A percentile compares a stretch with the other conserved stretches of the same genome.
Conservation (phyloP, 2,113 vertebrate species). For the Rhabdornis inornatus region DNA sequence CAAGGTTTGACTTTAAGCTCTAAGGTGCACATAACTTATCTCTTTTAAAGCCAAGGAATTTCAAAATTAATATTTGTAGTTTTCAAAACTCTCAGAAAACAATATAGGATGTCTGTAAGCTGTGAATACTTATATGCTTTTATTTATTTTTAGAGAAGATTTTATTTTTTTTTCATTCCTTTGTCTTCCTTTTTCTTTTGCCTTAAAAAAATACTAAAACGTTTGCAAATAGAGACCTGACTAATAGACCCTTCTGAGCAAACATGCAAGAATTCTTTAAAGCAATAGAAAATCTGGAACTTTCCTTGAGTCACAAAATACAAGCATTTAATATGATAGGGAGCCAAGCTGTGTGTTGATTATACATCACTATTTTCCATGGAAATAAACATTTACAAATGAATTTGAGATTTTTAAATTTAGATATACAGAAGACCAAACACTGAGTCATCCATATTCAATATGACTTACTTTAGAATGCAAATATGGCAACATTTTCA, state of each 20-base stretch:
- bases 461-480: neutral
- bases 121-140: neutral
- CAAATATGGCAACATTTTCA: neutral
- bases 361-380: neutral
- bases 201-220: neutral
- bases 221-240: neutral
- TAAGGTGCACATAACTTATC: neutral
- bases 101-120: neutral
- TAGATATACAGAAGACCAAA: neutral
- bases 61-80: neutral
- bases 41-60: neutral
- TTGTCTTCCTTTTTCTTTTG: neutral
- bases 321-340: neutral
- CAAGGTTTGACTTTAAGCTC: neutral
- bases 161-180: neutral
- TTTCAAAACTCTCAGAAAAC: neutral
- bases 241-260: neutral
- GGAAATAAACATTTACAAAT: neutral
- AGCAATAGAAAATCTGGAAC: neutral
- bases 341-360: fast-evolving
- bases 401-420: neutral
- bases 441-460: neutral
- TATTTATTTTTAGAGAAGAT: neutral
- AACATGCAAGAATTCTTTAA: neutral
- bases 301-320: neutral